Conservation (phyloP, 2,888 invertebrate genomes). For the Drosophila picticornis region DNA sequence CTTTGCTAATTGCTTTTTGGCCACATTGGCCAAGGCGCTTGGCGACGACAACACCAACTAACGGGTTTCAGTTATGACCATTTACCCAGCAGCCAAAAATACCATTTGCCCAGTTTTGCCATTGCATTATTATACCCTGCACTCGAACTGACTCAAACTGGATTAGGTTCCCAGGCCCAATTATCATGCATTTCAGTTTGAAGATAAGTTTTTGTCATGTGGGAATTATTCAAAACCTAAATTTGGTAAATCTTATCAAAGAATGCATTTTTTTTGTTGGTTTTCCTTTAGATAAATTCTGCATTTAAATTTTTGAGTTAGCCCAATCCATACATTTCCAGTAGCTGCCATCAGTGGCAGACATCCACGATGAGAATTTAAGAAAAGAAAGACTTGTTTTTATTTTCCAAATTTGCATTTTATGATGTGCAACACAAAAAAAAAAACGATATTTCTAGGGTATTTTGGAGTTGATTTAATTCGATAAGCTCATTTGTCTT, state of each 20-base stretch:
- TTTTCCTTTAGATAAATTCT: not conserved
- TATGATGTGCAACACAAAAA: not conserved
- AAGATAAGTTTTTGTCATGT: not conserved
- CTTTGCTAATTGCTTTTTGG: conserved; percentile 82
- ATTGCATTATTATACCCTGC: conserved; percentile 47
- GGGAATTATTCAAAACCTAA: not conserved
- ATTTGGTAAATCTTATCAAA: too few relatives aligned
- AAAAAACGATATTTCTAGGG: not conserved
- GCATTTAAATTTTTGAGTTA: not conserved
- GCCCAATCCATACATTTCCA: too few relatives aligned
- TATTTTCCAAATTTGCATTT: not conserved
- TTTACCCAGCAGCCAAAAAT: conserved; percentile 27
- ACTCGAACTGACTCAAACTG: fast-evolving
- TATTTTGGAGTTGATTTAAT: not conserved
- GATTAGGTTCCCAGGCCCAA: not conserved
- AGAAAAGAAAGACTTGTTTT: too few relatives aligned
- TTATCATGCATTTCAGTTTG: not conserved
- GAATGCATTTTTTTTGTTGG: too few relatives aligned
- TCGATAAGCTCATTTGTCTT: conserved; percentile 23
- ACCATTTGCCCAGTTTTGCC: conserved; percentile 27
- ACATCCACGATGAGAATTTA: too few relatives aligned
- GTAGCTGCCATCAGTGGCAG: too few relatives aligned
- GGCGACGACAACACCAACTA: conserved; percentile 46
- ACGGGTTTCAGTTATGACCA: conserved; percentile 44
- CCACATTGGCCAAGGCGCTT: conserved; percentile 61